These are phyloP conservation scores for Spongilla lacustris DNA, from an alignment of 37 sponge, comb jelly and placozoan species.

Conservation along the genomic window DNA sequence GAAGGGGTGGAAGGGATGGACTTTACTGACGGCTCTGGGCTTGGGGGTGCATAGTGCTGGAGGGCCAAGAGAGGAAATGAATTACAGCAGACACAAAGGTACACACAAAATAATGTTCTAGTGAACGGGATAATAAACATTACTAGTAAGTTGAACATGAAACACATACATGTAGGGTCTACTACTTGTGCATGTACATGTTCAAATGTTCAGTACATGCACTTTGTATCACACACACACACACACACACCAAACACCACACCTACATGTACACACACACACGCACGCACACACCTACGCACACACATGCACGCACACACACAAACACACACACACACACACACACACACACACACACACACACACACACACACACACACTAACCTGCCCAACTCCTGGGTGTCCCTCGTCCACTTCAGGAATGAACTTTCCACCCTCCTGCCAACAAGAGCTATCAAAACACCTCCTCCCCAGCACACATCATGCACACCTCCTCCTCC, in stretches of 20 bases:
- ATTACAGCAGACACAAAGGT: too few species aligned
- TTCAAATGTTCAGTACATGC: background rate
- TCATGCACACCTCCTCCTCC: background rate
- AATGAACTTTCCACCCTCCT: slow-evolving; percentile 83
- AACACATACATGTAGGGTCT: too few species aligned
- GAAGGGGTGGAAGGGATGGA: slow-evolving; percentile 55
- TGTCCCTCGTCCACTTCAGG: slow-evolving; percentile 63
- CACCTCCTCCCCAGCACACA: background rate
- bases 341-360: background rate
- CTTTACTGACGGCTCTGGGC: slow-evolving; percentile 27
- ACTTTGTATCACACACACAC: background rate
- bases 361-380: background rate
- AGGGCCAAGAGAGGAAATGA: background rate
- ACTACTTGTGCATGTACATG: background rate
- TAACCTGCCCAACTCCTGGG: background rate
- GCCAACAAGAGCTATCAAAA: background rate
- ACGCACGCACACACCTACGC: background rate
- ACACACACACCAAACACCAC: slow-evolving; percentile 15
- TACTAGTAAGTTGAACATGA: too few species aligned
- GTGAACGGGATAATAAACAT: too few species aligned
- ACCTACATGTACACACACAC: slow-evolving; percentile 12
- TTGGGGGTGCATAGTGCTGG: background rate
- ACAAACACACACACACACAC: background rate
- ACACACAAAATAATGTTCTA: too few species aligned
- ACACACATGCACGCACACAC: background rate